These are phyloP conservation scores for Apostichopus japonicus DNA, from an alignment of 35 echinoderm and acorn worm species.

Conservation along the genomic window DNA sequence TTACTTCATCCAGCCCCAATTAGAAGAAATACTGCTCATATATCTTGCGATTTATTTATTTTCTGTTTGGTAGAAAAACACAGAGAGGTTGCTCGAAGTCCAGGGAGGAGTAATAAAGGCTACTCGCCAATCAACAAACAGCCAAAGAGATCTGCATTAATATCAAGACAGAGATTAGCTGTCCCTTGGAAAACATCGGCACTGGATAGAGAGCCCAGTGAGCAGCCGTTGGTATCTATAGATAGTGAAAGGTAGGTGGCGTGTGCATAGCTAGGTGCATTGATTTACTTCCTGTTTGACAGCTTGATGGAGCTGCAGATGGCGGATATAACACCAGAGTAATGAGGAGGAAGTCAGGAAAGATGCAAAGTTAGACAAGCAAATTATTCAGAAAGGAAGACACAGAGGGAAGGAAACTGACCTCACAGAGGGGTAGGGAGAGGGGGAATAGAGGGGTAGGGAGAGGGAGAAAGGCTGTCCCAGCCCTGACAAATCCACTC, in stretches of 20 bases:
- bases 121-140: constrained; percentile 85
- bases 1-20: no score
- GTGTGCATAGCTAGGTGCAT: neutral
- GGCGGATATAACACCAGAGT: no score
- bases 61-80: constrained; percentile 54
- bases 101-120: constrained; percentile 61
- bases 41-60: constrained; percentile 2
- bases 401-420: no score
- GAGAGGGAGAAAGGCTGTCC: no score
- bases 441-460: no score
- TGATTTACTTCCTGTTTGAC: no score
- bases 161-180: constrained; percentile 89
- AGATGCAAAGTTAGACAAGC: no score
- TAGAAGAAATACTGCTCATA: neutral
- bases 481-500: no score
- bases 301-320: no score
- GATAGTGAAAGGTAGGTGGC: constrained; percentile 97
- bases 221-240: constrained; percentile 93
- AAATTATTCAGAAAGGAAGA: no score
- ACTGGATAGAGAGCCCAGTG: constrained; percentile 84
- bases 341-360: no score
- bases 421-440: no score
- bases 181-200: constrained; percentile 90
- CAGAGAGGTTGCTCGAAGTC: constrained; percentile 72
- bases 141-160: constrained; percentile 70